These are phyloP conservation scores for Phalacrocorax pelagicus DNA, from an alignment of 2,113 vertebrate genomes.

Conservation along the genomic window DNA sequence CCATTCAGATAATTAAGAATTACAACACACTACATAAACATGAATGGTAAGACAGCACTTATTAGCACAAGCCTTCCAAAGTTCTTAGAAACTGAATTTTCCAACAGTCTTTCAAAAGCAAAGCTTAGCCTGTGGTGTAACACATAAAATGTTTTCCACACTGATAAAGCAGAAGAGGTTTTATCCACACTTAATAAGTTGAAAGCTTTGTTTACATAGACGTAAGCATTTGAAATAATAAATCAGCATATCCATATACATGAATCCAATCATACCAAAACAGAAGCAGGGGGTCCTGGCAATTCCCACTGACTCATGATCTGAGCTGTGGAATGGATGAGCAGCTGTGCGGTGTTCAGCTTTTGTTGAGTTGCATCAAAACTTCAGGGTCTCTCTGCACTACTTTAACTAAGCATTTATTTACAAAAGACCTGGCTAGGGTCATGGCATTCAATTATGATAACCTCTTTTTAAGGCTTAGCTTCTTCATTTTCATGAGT, in stretches of 20 bases:
- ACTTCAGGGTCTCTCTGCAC: background rate
- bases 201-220: background rate
- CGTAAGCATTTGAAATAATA: background rate
- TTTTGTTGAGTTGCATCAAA: background rate
- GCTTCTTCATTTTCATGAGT: background rate
- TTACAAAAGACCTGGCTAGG: background rate
- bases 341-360: background rate
- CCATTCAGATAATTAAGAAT: background rate
- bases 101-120: background rate
- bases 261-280: background rate
- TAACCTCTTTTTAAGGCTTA: background rate
- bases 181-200: background rate
- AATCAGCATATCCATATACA: background rate
- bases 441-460: background rate
- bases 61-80: background rate
- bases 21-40: background rate
- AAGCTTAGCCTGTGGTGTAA: background rate
- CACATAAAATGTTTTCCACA: background rate
- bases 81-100: background rate
- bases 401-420: background rate
- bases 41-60: background rate
- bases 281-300: background rate
- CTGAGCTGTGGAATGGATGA: background rate
- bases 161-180: background rate
- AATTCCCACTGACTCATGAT: background rate